These are phyloP conservation scores for Corynorhinus townsendii DNA, from an alignment of 2,113 vertebrate species.

Conservation along the genomic window DNA sequence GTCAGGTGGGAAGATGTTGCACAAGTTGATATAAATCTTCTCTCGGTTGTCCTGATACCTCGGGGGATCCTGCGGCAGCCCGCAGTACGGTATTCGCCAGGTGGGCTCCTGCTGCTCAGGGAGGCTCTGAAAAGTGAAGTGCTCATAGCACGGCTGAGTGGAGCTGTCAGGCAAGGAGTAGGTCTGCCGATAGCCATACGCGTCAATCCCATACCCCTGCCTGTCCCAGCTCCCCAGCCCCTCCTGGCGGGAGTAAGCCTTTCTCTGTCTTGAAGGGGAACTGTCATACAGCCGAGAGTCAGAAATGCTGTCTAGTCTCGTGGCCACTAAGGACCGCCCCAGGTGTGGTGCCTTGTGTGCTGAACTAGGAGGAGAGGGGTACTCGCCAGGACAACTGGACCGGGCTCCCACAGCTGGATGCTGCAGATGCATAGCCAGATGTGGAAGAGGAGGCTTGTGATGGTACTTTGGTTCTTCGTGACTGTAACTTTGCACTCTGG, in stretches of 20 bases:
- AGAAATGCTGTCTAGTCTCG: constrained; percentile 89
- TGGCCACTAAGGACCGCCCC: constrained; percentile 87
- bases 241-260: constrained; percentile 86
- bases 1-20: constrained; percentile 97
- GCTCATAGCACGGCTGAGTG: constrained; percentile 85
- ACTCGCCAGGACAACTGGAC: constrained; percentile 92
- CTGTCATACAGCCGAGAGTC: constrained; percentile 91
- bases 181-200: constrained; percentile 85
- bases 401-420: constrained; percentile 84
- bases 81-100: constrained; percentile 86
- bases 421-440: constrained; percentile 88
- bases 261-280: constrained; percentile 83
- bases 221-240: constrained; percentile 85
- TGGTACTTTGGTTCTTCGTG: constrained; percentile 89
- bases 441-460: constrained; percentile 84
- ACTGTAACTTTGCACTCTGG: constrained; percentile 85
- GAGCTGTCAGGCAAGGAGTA: constrained; percentile 83
- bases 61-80: constrained; percentile 82
- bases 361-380: constrained; percentile 80
- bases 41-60: constrained; percentile 88
- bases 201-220: constrained; percentile 81
- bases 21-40: constrained; percentile 93
- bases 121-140: constrained; percentile 90
- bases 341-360: constrained; percentile 84
- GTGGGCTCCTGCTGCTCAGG: constrained; percentile 88